Conservation (phyloP, 1,140 invertebrate species). For the Stenopsyche tienmushanensis region DNA sequence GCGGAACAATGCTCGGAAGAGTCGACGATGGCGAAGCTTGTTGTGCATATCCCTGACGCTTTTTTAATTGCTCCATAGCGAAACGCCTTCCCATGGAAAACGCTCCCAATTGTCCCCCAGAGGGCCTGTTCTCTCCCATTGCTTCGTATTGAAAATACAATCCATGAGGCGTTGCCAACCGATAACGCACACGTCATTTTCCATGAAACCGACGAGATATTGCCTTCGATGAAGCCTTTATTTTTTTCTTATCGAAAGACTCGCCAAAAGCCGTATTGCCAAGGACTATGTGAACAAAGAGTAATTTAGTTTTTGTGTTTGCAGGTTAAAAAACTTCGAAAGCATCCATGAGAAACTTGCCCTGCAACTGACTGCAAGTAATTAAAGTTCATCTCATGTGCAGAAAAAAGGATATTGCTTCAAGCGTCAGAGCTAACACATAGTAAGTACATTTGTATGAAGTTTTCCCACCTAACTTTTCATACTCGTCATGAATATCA, state of each 20-base stretch:
- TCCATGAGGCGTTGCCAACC: not conserved
- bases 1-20: not conserved
- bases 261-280: not conserved
- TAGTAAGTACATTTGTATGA: too few species aligned
- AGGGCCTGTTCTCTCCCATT: not conserved
- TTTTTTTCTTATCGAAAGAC: too few species aligned
- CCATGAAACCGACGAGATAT: not conserved
- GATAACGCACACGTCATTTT: not conserved
- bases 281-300: not conserved
- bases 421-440: too few species aligned
- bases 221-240: not conserved
- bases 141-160: not conserved
- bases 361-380: too few species aligned
- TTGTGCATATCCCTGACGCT: not conserved
- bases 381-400: too few species aligned
- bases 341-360: too few species aligned
- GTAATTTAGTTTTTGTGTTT: too few species aligned
- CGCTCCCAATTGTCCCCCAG: not conserved
- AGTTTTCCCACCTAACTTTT: too few species aligned
- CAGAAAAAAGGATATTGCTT: too few species aligned
- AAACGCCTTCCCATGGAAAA: not conserved
- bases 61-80: not conserved
- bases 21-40: not conserved
- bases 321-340: too few species aligned
- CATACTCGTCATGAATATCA: too few species aligned